phyloP scores from a whole-genome alignment of 2,797 vertebrate species.

The Onychomys arenicola region DNA sequence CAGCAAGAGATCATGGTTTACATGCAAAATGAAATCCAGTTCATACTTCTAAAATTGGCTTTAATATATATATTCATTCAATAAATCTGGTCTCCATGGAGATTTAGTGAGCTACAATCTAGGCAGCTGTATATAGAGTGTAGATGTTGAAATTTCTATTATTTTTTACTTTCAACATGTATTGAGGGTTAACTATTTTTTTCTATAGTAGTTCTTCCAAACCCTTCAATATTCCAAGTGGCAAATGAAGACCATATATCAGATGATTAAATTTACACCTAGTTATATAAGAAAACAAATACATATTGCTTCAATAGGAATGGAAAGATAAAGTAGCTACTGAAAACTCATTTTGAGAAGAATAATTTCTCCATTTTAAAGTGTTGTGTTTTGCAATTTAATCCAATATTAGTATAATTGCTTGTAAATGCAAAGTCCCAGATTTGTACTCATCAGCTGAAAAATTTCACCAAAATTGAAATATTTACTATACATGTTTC shows the following conservation, averaged over 20 bases:
- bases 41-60: constrained; percentile 54
- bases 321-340: neutral
- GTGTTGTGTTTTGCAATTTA: neutral
- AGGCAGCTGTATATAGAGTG: constrained; percentile 56
- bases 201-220: constrained; percentile 53
- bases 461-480: neutral
- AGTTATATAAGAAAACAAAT: neutral
- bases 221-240: constrained; percentile 47
- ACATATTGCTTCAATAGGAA: constrained; percentile 41
- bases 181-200: constrained; percentile 29
- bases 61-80: neutral
- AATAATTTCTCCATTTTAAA: neutral
- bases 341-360: constrained; percentile 2
- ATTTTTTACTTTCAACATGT: constrained; percentile 56
- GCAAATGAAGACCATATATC: constrained; percentile 62
- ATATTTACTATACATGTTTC: neutral
- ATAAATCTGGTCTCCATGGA: constrained; percentile 12
- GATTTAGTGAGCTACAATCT: constrained; percentile 36
- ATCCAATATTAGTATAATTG: neutral
- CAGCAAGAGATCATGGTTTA: constrained; percentile 44
- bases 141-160: constrained; percentile 47
- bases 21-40: constrained; percentile 62
- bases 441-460: neutral
- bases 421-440: neutral
- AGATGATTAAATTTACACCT: constrained; percentile 53